A percentile compares a stretch with the other conserved stretches of the same genome.
Evolutionary conservation across 2,888 invertebrate genomes (phyloP).

Genomic region (Caenorhabditis sp.): DNA sequence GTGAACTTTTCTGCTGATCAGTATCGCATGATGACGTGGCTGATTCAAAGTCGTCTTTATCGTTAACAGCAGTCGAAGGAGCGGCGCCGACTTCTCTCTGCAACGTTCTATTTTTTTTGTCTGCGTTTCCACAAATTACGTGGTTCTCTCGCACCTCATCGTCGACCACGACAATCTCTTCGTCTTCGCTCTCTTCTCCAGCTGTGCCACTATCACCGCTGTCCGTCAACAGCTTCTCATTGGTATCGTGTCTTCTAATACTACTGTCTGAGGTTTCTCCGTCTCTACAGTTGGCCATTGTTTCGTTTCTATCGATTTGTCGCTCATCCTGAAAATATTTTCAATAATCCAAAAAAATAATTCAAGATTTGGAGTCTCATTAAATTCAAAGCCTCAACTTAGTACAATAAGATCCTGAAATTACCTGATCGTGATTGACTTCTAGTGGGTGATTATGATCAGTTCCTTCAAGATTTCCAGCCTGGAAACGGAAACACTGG

Average conservation of each 20-base stretch:
- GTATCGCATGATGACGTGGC: conserved; percentile 19
- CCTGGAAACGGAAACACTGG: conserved; percentile 14
- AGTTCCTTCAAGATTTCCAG: conserved; percentile 2
- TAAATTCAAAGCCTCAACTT: no score
- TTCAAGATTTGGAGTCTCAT: no score
- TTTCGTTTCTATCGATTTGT: background rate
- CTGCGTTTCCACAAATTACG: conserved; percentile 2
- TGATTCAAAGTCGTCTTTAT: conserved; percentile 23
- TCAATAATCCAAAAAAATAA: no score
- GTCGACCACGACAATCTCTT: conserved; percentile 24
- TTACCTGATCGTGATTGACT: background rate
- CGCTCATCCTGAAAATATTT: conserved; percentile 34
- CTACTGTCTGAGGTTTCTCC: conserved; percentile 7
- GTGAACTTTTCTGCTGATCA: conserved; percentile 20
- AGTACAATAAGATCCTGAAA: conserved; percentile 6
- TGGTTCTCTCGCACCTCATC: conserved; percentile 25
- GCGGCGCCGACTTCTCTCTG: conserved; percentile 32
- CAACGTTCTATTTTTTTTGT: conserved; percentile 27
- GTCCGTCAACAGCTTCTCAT: conserved; percentile 14
- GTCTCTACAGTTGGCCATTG: background rate
- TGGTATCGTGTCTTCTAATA: conserved; percentile 16
- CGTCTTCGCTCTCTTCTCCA: conserved; percentile 25
- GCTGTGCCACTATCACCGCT: background rate
- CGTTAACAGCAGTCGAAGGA: conserved; percentile 11
- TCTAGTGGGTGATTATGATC: background rate